A percentile compares a stretch with the other conserved stretches of the same genome.
Conservation (phyloP, 2,888 invertebrate genomes). For the Melolontha melolontha region DNA sequence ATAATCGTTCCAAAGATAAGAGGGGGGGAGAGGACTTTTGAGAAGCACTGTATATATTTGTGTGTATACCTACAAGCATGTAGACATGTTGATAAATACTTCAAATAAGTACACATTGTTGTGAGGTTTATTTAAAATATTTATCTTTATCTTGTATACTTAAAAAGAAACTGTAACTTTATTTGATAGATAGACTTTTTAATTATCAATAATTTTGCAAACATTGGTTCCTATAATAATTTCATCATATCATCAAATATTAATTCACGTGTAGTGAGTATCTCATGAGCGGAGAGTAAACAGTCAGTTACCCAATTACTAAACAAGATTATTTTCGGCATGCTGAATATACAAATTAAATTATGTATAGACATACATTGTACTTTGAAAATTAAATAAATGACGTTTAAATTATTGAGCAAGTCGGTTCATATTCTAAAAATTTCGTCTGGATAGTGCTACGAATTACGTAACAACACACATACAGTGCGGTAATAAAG, state of each 20-base stretch:
- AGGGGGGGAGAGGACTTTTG: no score
- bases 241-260: slow-evolving; percentile 22
- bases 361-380: background rate
- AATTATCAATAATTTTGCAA: slow-evolving; percentile 2
- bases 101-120: no score
- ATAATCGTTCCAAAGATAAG: no score
- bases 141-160: background rate
- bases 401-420: no score
- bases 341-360: background rate
- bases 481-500: no score
- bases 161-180: slow-evolving; percentile 4
- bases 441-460: no score
- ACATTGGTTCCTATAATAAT: slow-evolving; percentile 12
- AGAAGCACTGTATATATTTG: no score
- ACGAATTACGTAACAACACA: no score
- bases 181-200: background rate
- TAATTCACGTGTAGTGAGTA: slow-evolving; percentile 22
- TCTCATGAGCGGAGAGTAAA: background rate
- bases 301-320: slow-evolving; percentile 16
- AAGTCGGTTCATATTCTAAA: no score
- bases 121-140: background rate
- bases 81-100: no score
- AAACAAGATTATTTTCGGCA: slow-evolving; percentile 15
- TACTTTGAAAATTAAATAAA: background rate
- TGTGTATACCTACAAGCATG: no score